These are phyloP conservation scores for Diadegma fenestrale DNA, from an alignment of 2,888 invertebrate species.

Conservation along the genomic window DNA sequence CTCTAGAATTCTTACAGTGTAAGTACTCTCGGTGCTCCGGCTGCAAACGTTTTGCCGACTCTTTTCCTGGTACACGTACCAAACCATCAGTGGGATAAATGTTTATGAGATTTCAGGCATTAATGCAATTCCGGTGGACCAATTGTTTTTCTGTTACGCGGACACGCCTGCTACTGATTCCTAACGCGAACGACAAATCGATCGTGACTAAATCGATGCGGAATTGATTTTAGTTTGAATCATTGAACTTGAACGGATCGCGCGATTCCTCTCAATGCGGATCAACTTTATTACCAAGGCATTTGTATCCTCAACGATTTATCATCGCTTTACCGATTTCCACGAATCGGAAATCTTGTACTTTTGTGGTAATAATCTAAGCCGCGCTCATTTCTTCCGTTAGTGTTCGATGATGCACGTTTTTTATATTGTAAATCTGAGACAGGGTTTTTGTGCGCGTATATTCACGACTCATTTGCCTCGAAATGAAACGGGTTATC, in stretches of 20 bases:
- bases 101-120: constrained; percentile 26
- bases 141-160: constrained; percentile 35
- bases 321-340: neutral
- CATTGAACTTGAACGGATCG: constrained; percentile 11
- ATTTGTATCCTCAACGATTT: constrained; percentile 6
- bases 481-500: constrained; percentile 14
- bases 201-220: constrained; percentile 36
- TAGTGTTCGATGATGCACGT: neutral
- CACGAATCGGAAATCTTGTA: neutral
- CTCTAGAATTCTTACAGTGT: constrained; percentile 65
- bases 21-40: constrained; percentile 44
- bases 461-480: constrained; percentile 3
- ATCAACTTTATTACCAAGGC: constrained; percentile 19
- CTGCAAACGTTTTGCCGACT: constrained; percentile 62
- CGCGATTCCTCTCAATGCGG: neutral
- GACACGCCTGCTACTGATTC: constrained; percentile 31
- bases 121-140: constrained; percentile 34
- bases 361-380: neutral
- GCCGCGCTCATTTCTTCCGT: neutral
- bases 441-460: neutral
- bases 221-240: constrained; percentile 12
- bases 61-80: constrained; percentile 67
- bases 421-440: neutral
- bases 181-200: constrained; percentile 52
- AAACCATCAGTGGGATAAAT: constrained; percentile 59